phyloP scores from a whole-genome alignment of 2,888 invertebrate genomes.

The Platycnemis pennipes region DNA sequence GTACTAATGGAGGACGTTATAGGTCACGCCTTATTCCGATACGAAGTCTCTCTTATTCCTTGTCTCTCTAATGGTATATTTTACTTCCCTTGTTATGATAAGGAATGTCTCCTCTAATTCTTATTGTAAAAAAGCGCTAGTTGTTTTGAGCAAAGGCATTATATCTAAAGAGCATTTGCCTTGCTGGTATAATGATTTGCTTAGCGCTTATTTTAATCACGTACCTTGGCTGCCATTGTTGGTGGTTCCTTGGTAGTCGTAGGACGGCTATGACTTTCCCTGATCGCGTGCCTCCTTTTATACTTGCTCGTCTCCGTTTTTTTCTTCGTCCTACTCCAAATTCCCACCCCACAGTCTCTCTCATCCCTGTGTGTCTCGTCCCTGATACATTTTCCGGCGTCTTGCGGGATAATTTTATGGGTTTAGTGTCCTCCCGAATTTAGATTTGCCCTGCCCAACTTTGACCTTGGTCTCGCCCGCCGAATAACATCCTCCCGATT shows the following conservation, averaged over 20 bases:
- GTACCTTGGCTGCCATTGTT: conserved; percentile 15
- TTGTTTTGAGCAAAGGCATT: too few species aligned
- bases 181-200: background rate
- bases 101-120: too few species aligned
- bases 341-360: background rate
- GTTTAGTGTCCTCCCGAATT: conserved; percentile 16
- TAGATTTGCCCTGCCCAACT: background rate
- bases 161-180: too few species aligned
- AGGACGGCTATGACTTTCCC: background rate
- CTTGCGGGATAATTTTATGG: background rate
- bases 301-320: background rate
- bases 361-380: background rate
- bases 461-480: conserved; percentile 14
- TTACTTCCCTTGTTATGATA: too few species aligned
- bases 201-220: background rate
- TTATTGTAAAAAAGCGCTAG: too few species aligned
- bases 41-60: too few species aligned
- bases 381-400: background rate
- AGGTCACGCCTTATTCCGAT: too few species aligned
- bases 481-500: background rate
- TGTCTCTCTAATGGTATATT: too few species aligned
- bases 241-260: background rate
- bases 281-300: background rate
- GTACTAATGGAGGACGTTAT: too few species aligned
- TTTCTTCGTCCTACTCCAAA: background rate